Conservation (phyloP, 92 coral and sea anemone species). For the Isaurus tuberculatus region DNA sequence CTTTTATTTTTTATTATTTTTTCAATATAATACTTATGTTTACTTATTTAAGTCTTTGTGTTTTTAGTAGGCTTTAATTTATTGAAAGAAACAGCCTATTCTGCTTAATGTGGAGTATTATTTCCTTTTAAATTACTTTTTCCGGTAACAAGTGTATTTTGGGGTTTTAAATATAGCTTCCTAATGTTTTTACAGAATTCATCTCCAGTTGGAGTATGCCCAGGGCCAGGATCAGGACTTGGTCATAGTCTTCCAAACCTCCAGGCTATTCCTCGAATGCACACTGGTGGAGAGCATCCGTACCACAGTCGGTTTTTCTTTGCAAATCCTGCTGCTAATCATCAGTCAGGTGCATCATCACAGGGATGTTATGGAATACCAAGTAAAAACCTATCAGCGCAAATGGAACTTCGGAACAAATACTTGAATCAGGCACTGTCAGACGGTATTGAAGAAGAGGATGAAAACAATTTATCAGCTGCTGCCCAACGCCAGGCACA, state of each 20-base stretch:
- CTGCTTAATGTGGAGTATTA: background rate
- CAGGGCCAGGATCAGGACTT: slow-evolving; percentile 86
- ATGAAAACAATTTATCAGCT: slow-evolving; percentile 77
- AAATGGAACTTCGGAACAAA: slow-evolving; percentile 81
- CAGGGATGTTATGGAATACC: slow-evolving; percentile 57
- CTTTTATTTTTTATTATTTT: no score
- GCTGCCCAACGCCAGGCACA: slow-evolving; percentile 92
- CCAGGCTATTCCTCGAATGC: slow-evolving; percentile 88
- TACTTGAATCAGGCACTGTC: slow-evolving; percentile 80
- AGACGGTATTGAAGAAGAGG: slow-evolving; percentile 97
- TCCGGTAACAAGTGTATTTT: background rate
- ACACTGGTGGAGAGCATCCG: slow-evolving; percentile 80
- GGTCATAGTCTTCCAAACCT: slow-evolving; percentile 97
- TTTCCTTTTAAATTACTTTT: background rate
- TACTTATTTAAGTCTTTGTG: no score
- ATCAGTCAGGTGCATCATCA: slow-evolving; percentile 54
- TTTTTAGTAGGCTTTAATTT: no score
- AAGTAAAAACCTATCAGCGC: slow-evolving; percentile 62
- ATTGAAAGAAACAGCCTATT: no score
- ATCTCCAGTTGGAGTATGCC: slow-evolving; percentile 81
- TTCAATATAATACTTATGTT: no score
- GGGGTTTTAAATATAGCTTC: background rate
- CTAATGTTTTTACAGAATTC: slow-evolving; percentile 63
- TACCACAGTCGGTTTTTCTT: slow-evolving; percentile 82
- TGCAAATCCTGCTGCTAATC: slow-evolving; percentile 54